Evolutionary conservation across 2,113 vertebrate genomes (phyloP).

Genomic region (Planiliza haematocheilus): DNA sequence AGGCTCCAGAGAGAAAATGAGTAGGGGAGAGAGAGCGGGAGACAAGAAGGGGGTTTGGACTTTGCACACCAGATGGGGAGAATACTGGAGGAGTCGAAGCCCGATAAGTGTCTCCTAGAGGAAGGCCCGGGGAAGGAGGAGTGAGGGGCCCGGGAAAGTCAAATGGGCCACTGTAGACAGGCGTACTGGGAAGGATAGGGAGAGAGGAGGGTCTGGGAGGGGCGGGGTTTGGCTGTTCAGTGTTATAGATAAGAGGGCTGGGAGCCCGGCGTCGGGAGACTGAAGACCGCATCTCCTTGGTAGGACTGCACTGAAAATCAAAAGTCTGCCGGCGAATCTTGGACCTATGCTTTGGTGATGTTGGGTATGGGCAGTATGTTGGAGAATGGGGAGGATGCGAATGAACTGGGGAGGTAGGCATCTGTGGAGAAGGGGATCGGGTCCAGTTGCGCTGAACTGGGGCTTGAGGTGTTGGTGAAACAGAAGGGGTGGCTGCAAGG

Average conservation of each 20-base stretch:
- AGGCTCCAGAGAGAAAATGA: constrained; percentile 87
- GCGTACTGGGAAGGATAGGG: constrained; percentile 89
- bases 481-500: constrained; percentile 70
- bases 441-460: constrained; percentile 80
- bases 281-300: constrained; percentile 78
- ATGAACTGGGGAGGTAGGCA: constrained; percentile 85
- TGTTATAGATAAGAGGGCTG: constrained; percentile 89
- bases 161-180: constrained; percentile 79
- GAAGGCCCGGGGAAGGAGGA: constrained; percentile 80
- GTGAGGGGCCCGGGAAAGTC: constrained; percentile 82
- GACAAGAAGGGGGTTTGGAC: constrained; percentile 80
- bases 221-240: constrained; percentile 85
- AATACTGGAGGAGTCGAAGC: constrained; percentile 82
- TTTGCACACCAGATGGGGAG: constrained; percentile 78
- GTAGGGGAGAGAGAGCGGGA: constrained; percentile 90
- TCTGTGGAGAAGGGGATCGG: constrained; percentile 86
- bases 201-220: constrained; percentile 91
- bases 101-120: constrained; percentile 83
- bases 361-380: constrained; percentile 88
- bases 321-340: constrained; percentile 82
- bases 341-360: constrained; percentile 84
- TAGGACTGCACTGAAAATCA: constrained; percentile 81
- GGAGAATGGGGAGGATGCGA: constrained; percentile 83
- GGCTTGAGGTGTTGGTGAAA: constrained; percentile 74
- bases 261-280: constrained; percentile 87